Evolutionary conservation across 2,113 vertebrate genomes (phyloP), one percentile per base, ranked within the genome.

Genomic region (Electrona antarctica): DNA sequence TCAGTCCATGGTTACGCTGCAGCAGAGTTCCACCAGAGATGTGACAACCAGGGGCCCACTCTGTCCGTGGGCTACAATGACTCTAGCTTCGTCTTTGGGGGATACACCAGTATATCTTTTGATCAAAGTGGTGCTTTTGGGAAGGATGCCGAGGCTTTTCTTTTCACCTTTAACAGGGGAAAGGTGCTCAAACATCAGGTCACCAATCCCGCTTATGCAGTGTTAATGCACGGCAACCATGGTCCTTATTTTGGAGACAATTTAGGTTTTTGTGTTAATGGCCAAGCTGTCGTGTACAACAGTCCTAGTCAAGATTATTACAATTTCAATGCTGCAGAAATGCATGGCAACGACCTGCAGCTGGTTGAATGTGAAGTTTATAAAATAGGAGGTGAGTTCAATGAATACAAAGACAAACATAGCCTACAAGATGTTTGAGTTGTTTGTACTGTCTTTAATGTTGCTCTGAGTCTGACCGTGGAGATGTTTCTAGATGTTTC

Each of bases 51-150:
- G 21, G 21, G 21, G 21, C 21, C 21, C 21, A 21, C 21, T 21
- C 21, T 93, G 45, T 85, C 86, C 14, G 89, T 92, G 65, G 89
- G 86, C 14, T 93, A 89, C 49, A 93, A 91, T 48, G 7, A 67
- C 8, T 73, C 87, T 0, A 88, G 90, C 1, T 82, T 48, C 59
- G 68, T 92, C 59, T 93, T 90, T 67, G 92, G 92, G 73, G 91
- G 48, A 49, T 49, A 9, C 7, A 7, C 14, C 78, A 9, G 0
- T 64, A 0, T 86, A 81, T 55, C 60, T 83, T 2, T 1, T 64
- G 3, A 72, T 67, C 4, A 65, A 21, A 21, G 21, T 21, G 21
- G 21, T 21, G n/a, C 21, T 21, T 21, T 1, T 1, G n/a, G n/a
- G 2, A 21, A 21, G 1, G 21, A 21, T 21, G 21, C 1, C 21